Percentiles rank a stretch among this genome's conserved stretches.
Conservation (phyloP, 2,888 invertebrate genomes). For the Thyatira batis region DNA sequence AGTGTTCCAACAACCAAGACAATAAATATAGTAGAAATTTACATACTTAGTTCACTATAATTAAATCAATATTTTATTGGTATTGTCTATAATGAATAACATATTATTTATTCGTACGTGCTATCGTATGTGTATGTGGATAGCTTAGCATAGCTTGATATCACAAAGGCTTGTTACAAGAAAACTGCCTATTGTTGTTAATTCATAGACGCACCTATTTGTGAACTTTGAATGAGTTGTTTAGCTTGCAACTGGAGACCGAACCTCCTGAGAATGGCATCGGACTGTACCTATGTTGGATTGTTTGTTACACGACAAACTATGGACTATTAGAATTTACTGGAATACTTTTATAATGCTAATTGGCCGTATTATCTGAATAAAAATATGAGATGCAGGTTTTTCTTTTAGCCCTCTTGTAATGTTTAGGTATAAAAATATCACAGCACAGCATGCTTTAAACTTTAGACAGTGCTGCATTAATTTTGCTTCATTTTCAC, state of each 20-base stretch:
- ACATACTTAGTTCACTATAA: background rate
- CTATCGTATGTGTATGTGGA: constrained; percentile 29
- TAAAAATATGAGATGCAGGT: too few species aligned
- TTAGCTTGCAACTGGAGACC: constrained; percentile 61
- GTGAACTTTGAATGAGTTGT: constrained; percentile 60
- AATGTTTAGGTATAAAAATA: too few species aligned
- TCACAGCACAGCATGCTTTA: too few species aligned
- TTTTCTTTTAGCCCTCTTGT: too few species aligned
- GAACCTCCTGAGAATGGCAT: constrained; percentile 46
- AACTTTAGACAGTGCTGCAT: too few species aligned
- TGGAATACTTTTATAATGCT: background rate
- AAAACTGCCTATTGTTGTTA: constrained; percentile 73
- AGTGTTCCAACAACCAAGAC: too few species aligned
- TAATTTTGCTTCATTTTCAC: too few species aligned
- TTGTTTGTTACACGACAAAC: background rate
- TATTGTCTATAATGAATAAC: background rate
- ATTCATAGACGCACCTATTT: constrained; percentile 60
- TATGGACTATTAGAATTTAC: background rate
- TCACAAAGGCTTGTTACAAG: constrained; percentile 74
- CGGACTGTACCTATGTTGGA: constrained; percentile 28
- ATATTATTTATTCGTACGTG: constrained; percentile 24
- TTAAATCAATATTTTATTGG: background rate
- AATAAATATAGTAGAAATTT: too few species aligned
- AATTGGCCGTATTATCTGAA: background rate
- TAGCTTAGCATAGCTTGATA: constrained; percentile 51